Evolutionary conservation across 2,113 vertebrate species (phyloP).

Genomic region (Agapornis roseicollis): DNA sequence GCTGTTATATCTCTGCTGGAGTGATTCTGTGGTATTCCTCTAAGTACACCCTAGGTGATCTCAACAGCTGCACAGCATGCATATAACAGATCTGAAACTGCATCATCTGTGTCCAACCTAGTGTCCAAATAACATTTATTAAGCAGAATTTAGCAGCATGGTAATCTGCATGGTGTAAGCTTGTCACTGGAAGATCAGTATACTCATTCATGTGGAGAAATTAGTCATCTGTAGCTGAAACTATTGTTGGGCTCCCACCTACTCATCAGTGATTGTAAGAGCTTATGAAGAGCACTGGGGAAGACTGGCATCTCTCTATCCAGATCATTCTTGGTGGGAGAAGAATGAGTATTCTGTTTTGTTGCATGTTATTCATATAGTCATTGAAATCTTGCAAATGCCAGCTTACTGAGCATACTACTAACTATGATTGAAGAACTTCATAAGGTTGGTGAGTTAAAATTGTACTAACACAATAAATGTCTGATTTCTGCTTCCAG

Average conservation of each 20-base stretch:
- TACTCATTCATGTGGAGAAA: neutral
- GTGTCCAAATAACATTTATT: neutral
- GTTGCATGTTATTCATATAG: neutral
- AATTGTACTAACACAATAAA: neutral
- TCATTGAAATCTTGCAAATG: neutral
- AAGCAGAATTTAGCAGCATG: neutral
- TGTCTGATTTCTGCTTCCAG: constrained; percentile 64
- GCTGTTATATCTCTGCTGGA: neutral
- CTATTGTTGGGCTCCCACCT: neutral
- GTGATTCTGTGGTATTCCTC: neutral
- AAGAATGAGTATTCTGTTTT: neutral
- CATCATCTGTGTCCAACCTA: neutral
- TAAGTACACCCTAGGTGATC: neutral
- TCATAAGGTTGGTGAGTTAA: neutral
- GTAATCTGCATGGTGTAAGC: accelerated
- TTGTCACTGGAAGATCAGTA: neutral
- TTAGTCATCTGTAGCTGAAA: neutral
- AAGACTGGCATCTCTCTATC: neutral
- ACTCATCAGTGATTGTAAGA: neutral
- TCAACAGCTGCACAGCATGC: neutral
- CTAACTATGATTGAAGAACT: neutral
- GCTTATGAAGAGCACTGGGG: neutral
- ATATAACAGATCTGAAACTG: neutral
- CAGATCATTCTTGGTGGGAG: neutral
- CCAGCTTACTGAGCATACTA: neutral